These are phyloP conservation scores for Heterocephalus glaber DNA, from an alignment of 2,113 vertebrate species.

Conservation along the genomic window DNA sequence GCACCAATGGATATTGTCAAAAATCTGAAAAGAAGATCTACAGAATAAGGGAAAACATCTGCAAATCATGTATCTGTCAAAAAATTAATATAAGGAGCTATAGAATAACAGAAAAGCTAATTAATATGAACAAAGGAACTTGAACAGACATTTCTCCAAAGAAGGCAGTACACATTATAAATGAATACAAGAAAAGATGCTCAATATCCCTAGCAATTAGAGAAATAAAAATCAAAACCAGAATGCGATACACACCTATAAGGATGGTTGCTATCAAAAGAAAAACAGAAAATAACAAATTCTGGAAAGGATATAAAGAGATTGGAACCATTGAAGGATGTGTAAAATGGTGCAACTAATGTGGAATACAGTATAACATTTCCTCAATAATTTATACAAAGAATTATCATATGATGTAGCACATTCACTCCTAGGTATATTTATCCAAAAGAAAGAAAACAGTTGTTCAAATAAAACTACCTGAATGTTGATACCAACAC, in stretches of 20 bases:
- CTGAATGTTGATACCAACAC: neutral
- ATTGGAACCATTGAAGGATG: neutral
- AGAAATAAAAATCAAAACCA: neutral
- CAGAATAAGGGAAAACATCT: neutral
- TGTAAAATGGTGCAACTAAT: neutral
- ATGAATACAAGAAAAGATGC: neutral
- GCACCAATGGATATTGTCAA: neutral
- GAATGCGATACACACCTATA: neutral
- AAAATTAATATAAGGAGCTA: neutral
- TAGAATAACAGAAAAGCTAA: neutral
- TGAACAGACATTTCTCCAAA: neutral
- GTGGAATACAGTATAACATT: neutral
- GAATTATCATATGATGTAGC: neutral
- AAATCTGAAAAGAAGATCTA: neutral
- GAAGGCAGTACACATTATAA: neutral
- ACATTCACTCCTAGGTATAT: neutral
- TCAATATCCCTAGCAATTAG: neutral
- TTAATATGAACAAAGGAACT: neutral
- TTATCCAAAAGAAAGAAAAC: neutral
- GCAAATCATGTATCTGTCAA: neutral
- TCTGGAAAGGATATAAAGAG: neutral
- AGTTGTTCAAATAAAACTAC: neutral
- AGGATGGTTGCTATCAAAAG: neutral
- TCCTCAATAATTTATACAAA: neutral
- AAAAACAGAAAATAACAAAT: neutral